These are phyloP conservation scores for Nymphalis urticae DNA, from an alignment of 2,888 invertebrate species.

Conservation along the genomic window DNA sequence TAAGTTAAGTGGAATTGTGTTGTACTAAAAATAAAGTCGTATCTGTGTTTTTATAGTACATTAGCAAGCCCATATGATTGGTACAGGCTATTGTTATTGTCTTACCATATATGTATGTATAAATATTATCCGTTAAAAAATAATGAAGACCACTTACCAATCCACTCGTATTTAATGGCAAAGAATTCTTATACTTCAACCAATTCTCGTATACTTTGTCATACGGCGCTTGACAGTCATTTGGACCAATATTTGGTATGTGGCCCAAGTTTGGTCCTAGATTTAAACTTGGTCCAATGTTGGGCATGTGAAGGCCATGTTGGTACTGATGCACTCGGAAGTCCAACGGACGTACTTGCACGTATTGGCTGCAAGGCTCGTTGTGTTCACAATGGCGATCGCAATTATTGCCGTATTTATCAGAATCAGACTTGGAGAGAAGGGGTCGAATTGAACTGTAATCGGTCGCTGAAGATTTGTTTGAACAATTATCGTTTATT, in stretches of 20 bases:
- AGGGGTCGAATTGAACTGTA: conserved; percentile 71
- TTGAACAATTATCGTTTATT: conserved; percentile 74
- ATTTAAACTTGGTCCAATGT: conserved; percentile 59
- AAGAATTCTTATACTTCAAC: conserved; percentile 78
- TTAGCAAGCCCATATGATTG: too few relatives aligned
- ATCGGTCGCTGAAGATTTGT: conserved; percentile 73
- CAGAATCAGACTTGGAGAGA: conserved; percentile 62
- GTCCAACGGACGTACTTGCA: conserved; percentile 69
- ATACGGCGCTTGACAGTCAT: conserved; percentile 65
- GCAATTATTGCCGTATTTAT: conserved; percentile 68
- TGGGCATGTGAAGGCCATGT: conserved; percentile 52
- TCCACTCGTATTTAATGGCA: conserved; percentile 71
- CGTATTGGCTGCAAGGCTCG: conserved; percentile 67
- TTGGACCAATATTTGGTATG: conserved; percentile 34
- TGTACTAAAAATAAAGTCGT: too few relatives aligned
- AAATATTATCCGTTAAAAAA: too few relatives aligned
- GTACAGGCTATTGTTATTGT: too few relatives aligned
- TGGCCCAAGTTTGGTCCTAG: conserved; percentile 46
- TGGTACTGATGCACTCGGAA: conserved; percentile 52
- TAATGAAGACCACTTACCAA: conserved; percentile 55
- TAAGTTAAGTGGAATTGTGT: too few relatives aligned
- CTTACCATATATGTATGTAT: too few relatives aligned
- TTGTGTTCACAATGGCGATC: conserved; percentile 68
- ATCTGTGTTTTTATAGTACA: too few relatives aligned
- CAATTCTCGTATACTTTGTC: conserved; percentile 79